Evolutionary conservation across 2,888 invertebrate genomes (phyloP).

Genomic region (Rhynchonema sp.): DNA sequence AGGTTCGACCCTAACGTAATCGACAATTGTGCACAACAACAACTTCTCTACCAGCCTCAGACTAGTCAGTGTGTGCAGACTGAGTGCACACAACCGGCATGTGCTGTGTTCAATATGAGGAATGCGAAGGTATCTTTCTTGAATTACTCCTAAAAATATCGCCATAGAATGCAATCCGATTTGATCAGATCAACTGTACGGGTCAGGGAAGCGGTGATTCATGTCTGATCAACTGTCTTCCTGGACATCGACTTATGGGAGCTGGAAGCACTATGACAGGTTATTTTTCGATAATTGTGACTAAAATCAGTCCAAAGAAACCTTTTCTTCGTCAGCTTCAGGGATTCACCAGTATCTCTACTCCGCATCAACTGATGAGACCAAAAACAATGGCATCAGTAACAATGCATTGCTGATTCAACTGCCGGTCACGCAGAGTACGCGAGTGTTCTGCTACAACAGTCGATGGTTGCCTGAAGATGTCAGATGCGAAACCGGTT

Average conservation of each 20-base stretch:
- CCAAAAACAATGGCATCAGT: too few relatives aligned
- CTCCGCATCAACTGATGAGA: too few relatives aligned
- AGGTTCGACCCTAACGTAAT: not conserved
- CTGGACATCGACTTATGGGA: not conserved
- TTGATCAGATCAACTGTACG: not conserved
- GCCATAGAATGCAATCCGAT: not conserved
- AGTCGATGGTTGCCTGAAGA: not conserved
- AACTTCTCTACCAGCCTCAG: not conserved
- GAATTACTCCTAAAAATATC: not conserved
- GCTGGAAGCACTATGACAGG: not conserved
- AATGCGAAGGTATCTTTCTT: not conserved
- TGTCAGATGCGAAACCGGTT: not conserved
- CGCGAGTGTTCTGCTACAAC: not conserved
- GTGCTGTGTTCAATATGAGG: not conserved
- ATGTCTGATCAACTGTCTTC: not conserved
- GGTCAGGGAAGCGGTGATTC: not conserved
- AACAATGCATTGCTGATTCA: too few relatives aligned
- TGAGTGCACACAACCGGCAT: constrained; percentile 1
- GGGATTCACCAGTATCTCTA: too few relatives aligned
- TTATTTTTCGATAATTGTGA: not conserved
- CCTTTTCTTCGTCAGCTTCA: too few relatives aligned
- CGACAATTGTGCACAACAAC: not conserved
- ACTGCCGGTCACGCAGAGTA: not conserved
- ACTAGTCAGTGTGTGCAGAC: not conserved
- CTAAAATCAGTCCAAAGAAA: too few relatives aligned